Evolutionary conservation across 2,113 vertebrate genomes (phyloP), one percentile per base, ranked within the genome.

Genomic region (Hippocampus mohnikei): DNA sequence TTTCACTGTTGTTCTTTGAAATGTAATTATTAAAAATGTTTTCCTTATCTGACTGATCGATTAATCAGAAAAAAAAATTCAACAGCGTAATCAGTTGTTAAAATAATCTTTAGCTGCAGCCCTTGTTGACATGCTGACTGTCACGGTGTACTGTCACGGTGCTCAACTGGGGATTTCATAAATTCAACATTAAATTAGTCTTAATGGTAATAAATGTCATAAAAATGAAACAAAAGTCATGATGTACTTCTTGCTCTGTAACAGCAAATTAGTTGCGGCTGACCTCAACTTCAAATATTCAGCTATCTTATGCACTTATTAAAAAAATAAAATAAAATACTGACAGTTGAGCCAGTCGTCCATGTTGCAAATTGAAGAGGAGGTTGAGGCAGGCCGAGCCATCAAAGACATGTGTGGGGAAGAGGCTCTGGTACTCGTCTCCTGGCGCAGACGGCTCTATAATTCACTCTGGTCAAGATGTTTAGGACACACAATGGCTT

Each of bases 381-480:
- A 77, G 78, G 68, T 72, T 8, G 40, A 58, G 62, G 25, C 29
- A 73, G 23, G 75, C 80, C 73, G 76, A 75, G 72, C 74, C 79
- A 77, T 71, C 25, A 80, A 89, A 87, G 52, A 86, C 71, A 75
- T 55, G 62, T 61, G 40, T n/a, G 13, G 58, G 44, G 66, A 41
- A 21, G 44, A 44, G 23, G 48, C 42, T 76, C 61, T 66, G 70
- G 72, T 64, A 69, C 70, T 76, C 56, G 72, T 69, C 75, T 67
- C 50, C 41, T 59, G 41, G 50, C 60, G 70, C 20, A 27, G 75
- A 71, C 76, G 66, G 72, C 79, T 80, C 81, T 88, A 56, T 82
- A 84, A 85, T 80, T 84, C 71, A 78, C 63, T 25, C 68, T 33
- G 65, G 75, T 79, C 79, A 75, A 72, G 59, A 79, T 74, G 29